Percentiles rank a stretch among this genome's conserved stretches.
phyloP scores from a whole-genome alignment of 2,113 vertebrate species.

The Aix galericulata region DNA sequence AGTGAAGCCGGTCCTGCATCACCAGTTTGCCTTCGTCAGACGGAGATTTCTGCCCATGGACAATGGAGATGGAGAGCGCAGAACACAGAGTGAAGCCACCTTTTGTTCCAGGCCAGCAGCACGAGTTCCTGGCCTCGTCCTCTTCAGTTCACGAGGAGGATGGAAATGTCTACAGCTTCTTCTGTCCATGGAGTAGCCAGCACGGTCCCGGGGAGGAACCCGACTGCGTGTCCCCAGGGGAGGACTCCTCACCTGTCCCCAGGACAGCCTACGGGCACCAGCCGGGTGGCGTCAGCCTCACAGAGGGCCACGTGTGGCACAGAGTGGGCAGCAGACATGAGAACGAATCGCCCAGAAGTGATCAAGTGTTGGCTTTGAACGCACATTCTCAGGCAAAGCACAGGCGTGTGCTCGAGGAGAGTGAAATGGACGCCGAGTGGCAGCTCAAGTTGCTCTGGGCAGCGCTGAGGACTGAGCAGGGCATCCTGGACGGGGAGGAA shows the following conservation, averaged over 20 bases:
- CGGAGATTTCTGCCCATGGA: accelerated
- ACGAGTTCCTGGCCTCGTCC: accelerated
- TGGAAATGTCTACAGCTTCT: neutral
- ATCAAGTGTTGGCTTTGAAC: neutral
- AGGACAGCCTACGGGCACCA: neutral
- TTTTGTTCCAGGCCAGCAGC: accelerated
- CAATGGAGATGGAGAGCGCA: neutral
- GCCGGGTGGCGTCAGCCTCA: neutral
- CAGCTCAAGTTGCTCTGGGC: accelerated
- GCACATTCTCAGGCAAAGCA: neutral
- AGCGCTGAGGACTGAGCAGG: neutral
- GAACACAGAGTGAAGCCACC: neutral
- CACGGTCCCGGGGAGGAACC: neutral
- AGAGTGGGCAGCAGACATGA: neutral
- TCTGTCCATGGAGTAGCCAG: neutral
- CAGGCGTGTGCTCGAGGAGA: accelerated
- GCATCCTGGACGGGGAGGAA: neutral
- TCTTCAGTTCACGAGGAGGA: neutral
- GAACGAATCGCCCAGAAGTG: neutral
- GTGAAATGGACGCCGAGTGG: accelerated
- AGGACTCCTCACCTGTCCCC: neutral
- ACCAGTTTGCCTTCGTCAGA: neutral
- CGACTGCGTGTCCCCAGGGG: neutral
- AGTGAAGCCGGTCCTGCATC: neutral
- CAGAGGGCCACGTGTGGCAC: neutral